phyloP scores from a whole-genome alignment of 2,113 vertebrate genomes.

The Prionailurus viverrinus region DNA sequence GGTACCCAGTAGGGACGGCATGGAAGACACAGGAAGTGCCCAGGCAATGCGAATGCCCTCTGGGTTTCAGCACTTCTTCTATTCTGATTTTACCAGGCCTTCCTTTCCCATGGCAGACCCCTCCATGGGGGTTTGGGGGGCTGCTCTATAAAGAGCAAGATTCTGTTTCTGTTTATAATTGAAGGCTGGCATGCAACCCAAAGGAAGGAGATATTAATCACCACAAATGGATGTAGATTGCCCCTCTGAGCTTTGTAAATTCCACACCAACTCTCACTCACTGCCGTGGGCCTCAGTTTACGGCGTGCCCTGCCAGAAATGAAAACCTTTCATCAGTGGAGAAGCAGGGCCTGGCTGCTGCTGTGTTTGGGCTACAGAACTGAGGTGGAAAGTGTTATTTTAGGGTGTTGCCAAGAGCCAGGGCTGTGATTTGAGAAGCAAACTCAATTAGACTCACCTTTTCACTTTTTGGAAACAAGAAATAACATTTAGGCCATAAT shows the following conservation, averaged over 20 bases:
- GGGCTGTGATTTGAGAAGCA: conserved; percentile 17
- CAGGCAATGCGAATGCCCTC: neutral
- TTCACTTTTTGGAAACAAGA: conserved; percentile 64
- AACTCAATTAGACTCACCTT: conserved; percentile 53
- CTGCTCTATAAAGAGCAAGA: conserved; percentile 37
- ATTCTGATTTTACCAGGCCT: conserved; percentile 61
- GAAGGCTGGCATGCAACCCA: conserved; percentile 49
- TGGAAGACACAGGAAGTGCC: neutral
- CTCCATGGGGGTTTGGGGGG: conserved; percentile 34
- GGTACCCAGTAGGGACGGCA: neutral
- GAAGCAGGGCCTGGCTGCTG: neutral
- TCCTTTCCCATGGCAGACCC: conserved; percentile 45
- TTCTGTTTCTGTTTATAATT: conserved; percentile 77
- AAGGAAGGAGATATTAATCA: conserved; percentile 66
- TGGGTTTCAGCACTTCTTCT: conserved; percentile 39
- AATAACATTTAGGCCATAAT: conserved; percentile 46
- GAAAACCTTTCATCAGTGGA: neutral
- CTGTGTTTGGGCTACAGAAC: neutral
- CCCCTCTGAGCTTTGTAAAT: conserved; percentile 31
- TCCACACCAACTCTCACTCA: conserved; percentile 39
- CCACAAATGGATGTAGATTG: neutral
- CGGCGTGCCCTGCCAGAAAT: neutral
- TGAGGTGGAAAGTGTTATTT: conserved; percentile 32
- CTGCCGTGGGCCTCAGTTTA: conserved; percentile 32
- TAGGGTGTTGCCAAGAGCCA: conserved; percentile 42